A percentile compares a stretch with the other conserved stretches of the same genome.
Evolutionary conservation across 2,888 invertebrate species (phyloP).

Genomic region (Chouioia cunea): DNA sequence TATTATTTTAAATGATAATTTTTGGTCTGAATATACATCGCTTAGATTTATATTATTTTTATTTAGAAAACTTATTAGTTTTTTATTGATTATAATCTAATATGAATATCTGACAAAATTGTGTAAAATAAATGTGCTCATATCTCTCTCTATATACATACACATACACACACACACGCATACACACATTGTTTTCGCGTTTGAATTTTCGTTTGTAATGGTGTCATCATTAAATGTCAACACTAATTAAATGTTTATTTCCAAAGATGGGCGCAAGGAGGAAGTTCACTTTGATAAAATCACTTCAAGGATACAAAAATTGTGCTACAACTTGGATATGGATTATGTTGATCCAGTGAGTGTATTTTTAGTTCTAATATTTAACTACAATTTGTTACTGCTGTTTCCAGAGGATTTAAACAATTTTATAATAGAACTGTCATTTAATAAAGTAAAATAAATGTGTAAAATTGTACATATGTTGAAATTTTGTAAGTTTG

Average conservation of each 20-base stretch:
- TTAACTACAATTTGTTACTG: slow-evolving; percentile 17
- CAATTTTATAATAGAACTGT: not conserved
- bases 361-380: slow-evolving; percentile 51
- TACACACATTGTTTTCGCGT: not conserved
- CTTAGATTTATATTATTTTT: not conserved
- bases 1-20: not conserved
- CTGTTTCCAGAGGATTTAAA: not conserved
- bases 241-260: not conserved
- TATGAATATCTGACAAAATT: not conserved
- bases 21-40: not conserved
- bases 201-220: no score
- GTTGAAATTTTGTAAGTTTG: not conserved
- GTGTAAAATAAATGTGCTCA: not conserved
- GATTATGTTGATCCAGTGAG: slow-evolving; percentile 96
- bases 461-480: not conserved
- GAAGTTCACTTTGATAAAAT: slow-evolving; percentile 98
- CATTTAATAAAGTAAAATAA: not conserved
- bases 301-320: slow-evolving; percentile 78
- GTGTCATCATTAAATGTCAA: no score
- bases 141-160: not conserved
- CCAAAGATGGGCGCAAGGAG: slow-evolving; percentile 87
- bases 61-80: not conserved
- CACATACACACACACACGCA: not conserved
- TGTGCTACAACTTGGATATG: slow-evolving; percentile 77
- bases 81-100: not conserved